Base-by-base conservation (phyloP, 1,140 invertebrate species). In the Sycophila sp. region DNA sequence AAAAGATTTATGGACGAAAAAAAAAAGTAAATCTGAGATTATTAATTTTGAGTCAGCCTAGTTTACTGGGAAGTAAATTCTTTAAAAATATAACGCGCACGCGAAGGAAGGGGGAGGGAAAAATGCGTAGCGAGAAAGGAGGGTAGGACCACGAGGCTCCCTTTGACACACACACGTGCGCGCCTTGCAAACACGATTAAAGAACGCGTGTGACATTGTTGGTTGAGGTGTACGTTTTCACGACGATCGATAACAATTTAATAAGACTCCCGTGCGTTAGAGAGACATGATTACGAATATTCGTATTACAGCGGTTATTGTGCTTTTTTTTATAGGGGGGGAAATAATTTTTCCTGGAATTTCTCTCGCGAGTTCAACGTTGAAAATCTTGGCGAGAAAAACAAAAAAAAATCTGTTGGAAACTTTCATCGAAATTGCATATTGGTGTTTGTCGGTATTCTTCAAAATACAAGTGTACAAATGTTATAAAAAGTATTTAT, bases 181-280 rank as follows among this genome's bases (percentile, higher is more conserved):
- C 40, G 24, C 6, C 26, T 30, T 19, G 30, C 40, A 63, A 45
- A 63, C 36, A 11, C 42, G 42, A 2, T 19, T 47, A 47, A 47
- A 47, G 19, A 17, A 17, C 8, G 42, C n/a, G n/a, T n/a, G n/a
- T n/a, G n/a, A n/a, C n/a, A n/a, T n/a, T n/a, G n/a, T n/a, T n/a
- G n/a, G n/a, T n/a, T n/a, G n/a, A n/a, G 10, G 11, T 63, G 42
- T 63, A 63, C 22, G 17, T 40, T 58, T 38, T 63, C 36, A 49
- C 8, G 30, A 24, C 28, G 49, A 65, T 65, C 63, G 34, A 65
- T 65, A 63, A 49, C 45, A 63, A 63, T 49, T 63, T 63, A 63
- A 49, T 49, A 49, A 49, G 47, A 65, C 22, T 65, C 19, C 40
- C 19, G 34, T 53, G 10, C 8, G 15, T 53, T 51, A 64, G 28